These are phyloP conservation scores for Bombyx huttoni DNA, from an alignment of 2,888 invertebrate genomes.

Conservation along the genomic window DNA sequence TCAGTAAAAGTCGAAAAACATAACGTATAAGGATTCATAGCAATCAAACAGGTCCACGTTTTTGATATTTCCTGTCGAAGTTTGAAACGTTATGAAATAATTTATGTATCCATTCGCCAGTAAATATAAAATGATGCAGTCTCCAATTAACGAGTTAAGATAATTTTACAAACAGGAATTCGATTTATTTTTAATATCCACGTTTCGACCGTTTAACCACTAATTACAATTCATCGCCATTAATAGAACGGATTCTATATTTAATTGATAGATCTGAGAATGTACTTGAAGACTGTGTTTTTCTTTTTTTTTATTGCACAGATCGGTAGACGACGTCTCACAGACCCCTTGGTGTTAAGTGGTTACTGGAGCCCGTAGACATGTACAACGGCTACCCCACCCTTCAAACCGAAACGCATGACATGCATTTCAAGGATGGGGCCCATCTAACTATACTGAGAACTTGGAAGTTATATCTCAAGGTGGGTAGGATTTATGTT, in stretches of 20 bases:
- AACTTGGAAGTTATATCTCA: too few relatives aligned
- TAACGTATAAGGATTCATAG: background rate
- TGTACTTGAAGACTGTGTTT: too few relatives aligned
- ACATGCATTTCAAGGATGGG: too few relatives aligned
- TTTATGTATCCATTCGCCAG: background rate
- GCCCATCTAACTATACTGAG: too few relatives aligned
- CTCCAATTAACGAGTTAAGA: background rate
- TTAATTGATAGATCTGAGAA: too few relatives aligned
- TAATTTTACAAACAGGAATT: background rate
- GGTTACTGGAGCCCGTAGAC: too few relatives aligned
- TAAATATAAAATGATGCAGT: constrained; percentile 1
- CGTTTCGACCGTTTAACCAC: background rate
- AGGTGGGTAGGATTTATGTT: too few relatives aligned
- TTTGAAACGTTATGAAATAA: background rate
- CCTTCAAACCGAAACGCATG: too few relatives aligned
- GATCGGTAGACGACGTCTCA: too few relatives aligned
- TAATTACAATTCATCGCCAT: background rate
- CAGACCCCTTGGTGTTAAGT: too few relatives aligned
- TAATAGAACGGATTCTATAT: background rate
- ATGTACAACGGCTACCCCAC: too few relatives aligned
- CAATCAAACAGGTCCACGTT: background rate
- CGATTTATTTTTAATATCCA: background rate
- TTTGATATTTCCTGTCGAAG: background rate
- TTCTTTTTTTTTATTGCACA: too few relatives aligned
- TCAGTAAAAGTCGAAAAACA: background rate